Evolutionary conservation across 2,797 vertebrate genomes (phyloP), one percentile per base, ranked within the genome.

Genomic region (Oreortyx pictus): DNA sequence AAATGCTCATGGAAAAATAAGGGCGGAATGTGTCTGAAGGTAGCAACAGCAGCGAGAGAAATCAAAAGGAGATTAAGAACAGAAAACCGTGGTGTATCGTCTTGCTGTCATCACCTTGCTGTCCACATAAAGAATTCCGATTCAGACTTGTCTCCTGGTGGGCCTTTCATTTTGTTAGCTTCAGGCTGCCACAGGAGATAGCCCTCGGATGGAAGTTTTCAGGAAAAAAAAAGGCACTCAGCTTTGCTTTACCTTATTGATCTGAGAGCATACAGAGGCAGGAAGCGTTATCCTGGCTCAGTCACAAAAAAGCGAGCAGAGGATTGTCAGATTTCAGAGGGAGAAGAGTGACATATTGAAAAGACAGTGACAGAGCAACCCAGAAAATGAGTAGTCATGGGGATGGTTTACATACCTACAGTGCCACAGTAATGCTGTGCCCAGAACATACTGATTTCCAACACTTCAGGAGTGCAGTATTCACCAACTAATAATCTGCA

Each of bases 211-310:
- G 11, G 65, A 94, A 88, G 86, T 93, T 91, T 88, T 67, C 89
- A 95, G 82, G 50, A 81, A 94, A 89, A 56, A 54, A 56, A 90
- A 62, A 94, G 92, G 96, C 82, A 75, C 62, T 92, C 89, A 93
- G 62, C 94, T 95, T 94, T 94, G 86, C 92, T 92, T 91, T 95
- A 65, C 84, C 73, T 88, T 94, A 93, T 86, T 4, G 41, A 94
- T 93, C 89, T 83, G 71, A 82, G 93, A 91, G 91, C 73, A 73
- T n/a, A 89, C 18, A 94, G 79, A 94, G 76, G 77, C 82, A 94
- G 93, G 73, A 79, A 54, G 41, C 82, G 70, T 84, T 91, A 86
- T 93, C 83, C 90, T 87, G 88, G 50, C 90, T 92, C 76, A 90
- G 64, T 95, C 82, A 70, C 79, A 78, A 85, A 83, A 87, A 89